A percentile compares a stretch with the other conserved stretches of the same genome.
phyloP scores from a whole-genome alignment of 1,140 invertebrate species.

The Diuraphis noxia region DNA sequence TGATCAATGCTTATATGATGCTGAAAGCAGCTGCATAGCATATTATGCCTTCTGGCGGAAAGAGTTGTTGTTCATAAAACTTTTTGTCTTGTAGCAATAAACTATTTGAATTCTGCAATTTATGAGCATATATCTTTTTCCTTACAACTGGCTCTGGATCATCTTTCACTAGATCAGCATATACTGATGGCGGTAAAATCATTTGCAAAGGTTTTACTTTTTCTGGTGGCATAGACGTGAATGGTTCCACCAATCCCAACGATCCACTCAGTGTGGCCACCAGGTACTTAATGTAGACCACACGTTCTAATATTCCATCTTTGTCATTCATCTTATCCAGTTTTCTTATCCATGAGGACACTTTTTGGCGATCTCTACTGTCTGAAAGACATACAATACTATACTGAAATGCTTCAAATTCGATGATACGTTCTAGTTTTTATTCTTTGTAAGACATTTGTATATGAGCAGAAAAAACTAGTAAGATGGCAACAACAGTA shows the following conservation, averaged over 20 bases:
- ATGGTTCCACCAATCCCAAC: constrained; percentile 13
- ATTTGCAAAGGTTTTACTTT: not conserved
- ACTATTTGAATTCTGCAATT: not conserved
- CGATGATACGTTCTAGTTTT: no score
- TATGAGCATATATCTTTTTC: not conserved
- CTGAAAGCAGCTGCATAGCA: constrained; percentile 47
- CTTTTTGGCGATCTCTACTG: not conserved
- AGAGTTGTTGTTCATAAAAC: constrained; percentile 28
- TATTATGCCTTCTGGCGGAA: constrained; percentile 26
- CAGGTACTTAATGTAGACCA: constrained; percentile 5
- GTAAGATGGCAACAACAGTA: no score
- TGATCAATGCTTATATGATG: not conserved
- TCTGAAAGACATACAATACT: not conserved
- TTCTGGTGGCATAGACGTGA: not conserved
- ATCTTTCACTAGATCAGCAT: not conserved
- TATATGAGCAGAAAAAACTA: no score
- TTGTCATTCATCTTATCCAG: not conserved
- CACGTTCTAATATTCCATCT: not conserved
- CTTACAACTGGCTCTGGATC: not conserved
- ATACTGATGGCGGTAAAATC: not conserved
- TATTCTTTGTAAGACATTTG: no score
- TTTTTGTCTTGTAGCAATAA: not conserved
- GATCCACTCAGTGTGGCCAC: not conserved
- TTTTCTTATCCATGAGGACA: not conserved
- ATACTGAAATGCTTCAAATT: no score